phyloP scores from a whole-genome alignment of 2,113 vertebrate species.

The Phoxinus phoxinus region DNA sequence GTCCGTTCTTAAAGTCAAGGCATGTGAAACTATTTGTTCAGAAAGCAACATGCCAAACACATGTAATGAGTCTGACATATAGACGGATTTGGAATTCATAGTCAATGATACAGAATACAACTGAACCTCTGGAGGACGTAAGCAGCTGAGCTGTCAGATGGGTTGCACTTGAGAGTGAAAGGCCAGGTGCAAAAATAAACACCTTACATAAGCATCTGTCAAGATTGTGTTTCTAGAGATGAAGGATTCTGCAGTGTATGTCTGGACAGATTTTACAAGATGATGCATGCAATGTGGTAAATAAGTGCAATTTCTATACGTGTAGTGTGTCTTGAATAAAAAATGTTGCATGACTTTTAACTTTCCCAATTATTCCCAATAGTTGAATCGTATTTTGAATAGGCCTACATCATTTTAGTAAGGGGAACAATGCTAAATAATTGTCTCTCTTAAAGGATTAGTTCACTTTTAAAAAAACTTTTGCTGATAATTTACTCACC shows the following conservation, averaged over 20 bases:
- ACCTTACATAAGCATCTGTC: slow-evolving; percentile 28
- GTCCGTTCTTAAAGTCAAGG: background rate
- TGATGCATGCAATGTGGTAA: background rate
- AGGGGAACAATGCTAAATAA: background rate
- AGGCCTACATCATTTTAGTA: background rate
- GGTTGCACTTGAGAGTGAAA: slow-evolving; percentile 32
- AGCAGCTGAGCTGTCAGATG: background rate
- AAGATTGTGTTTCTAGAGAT: slow-evolving; percentile 38
- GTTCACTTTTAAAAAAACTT: no score
- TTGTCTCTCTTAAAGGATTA: background rate
- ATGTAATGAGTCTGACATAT: background rate
- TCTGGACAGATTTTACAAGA: background rate
- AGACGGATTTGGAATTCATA: background rate
- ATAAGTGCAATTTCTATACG: background rate
- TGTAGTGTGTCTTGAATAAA: background rate
- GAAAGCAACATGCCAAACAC: background rate
- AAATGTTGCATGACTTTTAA: background rate
- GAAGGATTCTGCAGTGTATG: background rate
- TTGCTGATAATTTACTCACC: no score
- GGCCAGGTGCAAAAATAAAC: slow-evolving; percentile 43
- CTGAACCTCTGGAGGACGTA: slow-evolving; percentile 16
- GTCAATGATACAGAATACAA: slow-evolving; percentile 18
- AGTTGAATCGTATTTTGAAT: background rate
- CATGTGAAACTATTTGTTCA: background rate
- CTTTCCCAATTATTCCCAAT: background rate